Evolutionary conservation across 1,140 invertebrate genomes (phyloP).

Genomic region (Aricia agestis): DNA sequence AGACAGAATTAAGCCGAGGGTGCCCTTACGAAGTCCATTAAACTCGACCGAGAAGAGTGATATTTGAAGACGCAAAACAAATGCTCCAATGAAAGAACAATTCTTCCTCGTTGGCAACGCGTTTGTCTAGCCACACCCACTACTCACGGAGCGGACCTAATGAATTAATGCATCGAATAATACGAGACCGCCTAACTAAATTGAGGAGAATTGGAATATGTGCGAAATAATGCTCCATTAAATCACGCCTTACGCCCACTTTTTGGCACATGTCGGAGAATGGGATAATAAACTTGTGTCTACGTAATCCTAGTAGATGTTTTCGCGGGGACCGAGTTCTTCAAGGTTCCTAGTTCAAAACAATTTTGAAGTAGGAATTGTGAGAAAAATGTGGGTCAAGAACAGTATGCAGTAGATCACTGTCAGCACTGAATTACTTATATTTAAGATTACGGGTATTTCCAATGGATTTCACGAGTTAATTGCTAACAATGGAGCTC

Average conservation of each 20-base stretch:
- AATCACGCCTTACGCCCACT: not conserved
- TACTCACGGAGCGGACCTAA: not conserved
- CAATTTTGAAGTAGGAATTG: not conserved
- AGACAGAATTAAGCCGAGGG: not conserved
- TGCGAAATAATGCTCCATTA: not conserved
- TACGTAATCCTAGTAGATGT: not conserved
- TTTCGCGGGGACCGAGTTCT: not conserved
- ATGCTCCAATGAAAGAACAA: not conserved
- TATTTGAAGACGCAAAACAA: not conserved
- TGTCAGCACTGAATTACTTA: too few species aligned
- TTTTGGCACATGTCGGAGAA: not conserved
- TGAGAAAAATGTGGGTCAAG: not conserved
- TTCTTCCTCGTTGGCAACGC: constrained; percentile 14
- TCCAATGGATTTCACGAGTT: not conserved
- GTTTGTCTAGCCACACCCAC: not conserved
- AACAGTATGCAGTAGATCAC: not conserved
- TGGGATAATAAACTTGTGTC: not conserved
- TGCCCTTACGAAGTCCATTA: not conserved
- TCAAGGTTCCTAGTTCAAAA: not conserved
- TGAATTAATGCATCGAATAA: constrained; percentile 1
- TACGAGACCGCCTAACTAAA: not conserved
- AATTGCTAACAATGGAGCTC: not conserved
- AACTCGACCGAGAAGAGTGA: not conserved
- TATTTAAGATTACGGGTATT: not conserved
- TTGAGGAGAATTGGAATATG: not conserved